phyloP scores from a whole-genome alignment of 2,797 vertebrate genomes.

The Pseudopleuronectes americanus region DNA sequence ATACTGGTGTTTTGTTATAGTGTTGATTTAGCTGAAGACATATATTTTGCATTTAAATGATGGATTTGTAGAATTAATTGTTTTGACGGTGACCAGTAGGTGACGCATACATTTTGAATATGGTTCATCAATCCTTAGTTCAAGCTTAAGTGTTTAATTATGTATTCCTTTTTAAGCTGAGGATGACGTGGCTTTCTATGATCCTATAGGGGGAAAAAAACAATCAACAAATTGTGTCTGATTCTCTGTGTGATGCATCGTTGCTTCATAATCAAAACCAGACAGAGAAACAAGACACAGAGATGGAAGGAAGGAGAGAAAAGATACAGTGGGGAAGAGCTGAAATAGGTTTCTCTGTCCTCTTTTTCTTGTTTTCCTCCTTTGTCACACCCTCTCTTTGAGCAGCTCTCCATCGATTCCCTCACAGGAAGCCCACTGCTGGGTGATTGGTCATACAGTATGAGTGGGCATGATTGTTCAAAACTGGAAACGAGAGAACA shows the following conservation, averaged over 20 bases:
- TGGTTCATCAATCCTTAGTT: slow-evolving; percentile 39
- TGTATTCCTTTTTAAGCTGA: slow-evolving; percentile 9
- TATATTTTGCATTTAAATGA: background rate
- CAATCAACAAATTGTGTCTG: background rate
- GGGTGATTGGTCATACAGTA: slow-evolving; percentile 55
- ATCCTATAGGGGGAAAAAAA: slow-evolving; percentile 36
- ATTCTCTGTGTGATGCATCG: slow-evolving; percentile 48
- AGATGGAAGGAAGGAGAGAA: slow-evolving; percentile 4
- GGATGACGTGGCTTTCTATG: background rate
- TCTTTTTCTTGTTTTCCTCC: background rate
- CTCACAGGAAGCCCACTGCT: slow-evolving; percentile 35
- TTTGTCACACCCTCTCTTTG: slow-evolving; percentile 1
- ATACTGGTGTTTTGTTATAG: too few relatives aligned
- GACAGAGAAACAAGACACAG: slow-evolving; percentile 20
- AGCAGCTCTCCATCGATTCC: slow-evolving; percentile 14
- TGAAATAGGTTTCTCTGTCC: slow-evolving; percentile 15
- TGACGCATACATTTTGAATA: slow-evolving; percentile 17
- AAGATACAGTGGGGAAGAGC: slow-evolving; percentile 22
- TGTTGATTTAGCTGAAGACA: too few relatives aligned
- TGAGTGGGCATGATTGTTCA: slow-evolving; percentile 55
- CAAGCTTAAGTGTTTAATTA: slow-evolving; percentile 10
- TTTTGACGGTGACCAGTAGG: slow-evolving; percentile 9
- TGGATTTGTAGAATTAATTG: slow-evolving; percentile 20
- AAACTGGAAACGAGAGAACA: slow-evolving; percentile 57
- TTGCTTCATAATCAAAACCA: slow-evolving; percentile 64